Conservation (phyloP, 2,113 vertebrate species). For the Megaceryle torquata region DNA sequence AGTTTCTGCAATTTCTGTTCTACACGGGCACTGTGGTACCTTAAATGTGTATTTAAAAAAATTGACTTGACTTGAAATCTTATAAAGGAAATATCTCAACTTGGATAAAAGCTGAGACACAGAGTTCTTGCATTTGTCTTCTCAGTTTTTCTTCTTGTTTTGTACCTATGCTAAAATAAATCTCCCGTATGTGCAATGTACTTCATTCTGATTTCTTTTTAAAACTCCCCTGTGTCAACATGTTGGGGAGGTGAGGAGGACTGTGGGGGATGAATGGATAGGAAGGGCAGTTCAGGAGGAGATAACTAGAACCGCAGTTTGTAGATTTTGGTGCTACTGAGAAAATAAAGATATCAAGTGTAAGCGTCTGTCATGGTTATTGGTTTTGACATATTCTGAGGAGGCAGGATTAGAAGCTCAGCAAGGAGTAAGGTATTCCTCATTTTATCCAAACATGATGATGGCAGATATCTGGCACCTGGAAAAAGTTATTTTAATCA, state of each 20-base stretch:
- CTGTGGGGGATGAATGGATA: slow-evolving; percentile 26
- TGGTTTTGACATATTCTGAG: slow-evolving; percentile 31
- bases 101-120: not conserved
- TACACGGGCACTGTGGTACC: not conserved
- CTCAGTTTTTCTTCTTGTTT: not conserved
- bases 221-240: slow-evolving; percentile 42
- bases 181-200: slow-evolving; percentile 43
- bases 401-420: slow-evolving; percentile 45
- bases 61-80: not conserved
- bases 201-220: slow-evolving; percentile 53
- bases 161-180: slow-evolving; percentile 44
- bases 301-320: slow-evolving; percentile 1
- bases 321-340: slow-evolving; percentile 1
- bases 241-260: slow-evolving; percentile 59
- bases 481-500: slow-evolving; percentile 24
- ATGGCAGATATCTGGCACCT: slow-evolving; percentile 54
- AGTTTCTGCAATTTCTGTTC: not conserved
- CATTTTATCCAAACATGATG: not conserved
- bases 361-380: slow-evolving; percentile 40
- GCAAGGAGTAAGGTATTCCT: slow-evolving; percentile 8
- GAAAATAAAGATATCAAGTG: slow-evolving; percentile 28
- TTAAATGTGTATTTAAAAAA: not conserved
- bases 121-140: not conserved
- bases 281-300: slow-evolving; percentile 47
- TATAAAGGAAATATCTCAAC: not conserved